Evolutionary conservation across 1,140 invertebrate species (phyloP).

Genomic region (Tachypleus tridentatus): DNA sequence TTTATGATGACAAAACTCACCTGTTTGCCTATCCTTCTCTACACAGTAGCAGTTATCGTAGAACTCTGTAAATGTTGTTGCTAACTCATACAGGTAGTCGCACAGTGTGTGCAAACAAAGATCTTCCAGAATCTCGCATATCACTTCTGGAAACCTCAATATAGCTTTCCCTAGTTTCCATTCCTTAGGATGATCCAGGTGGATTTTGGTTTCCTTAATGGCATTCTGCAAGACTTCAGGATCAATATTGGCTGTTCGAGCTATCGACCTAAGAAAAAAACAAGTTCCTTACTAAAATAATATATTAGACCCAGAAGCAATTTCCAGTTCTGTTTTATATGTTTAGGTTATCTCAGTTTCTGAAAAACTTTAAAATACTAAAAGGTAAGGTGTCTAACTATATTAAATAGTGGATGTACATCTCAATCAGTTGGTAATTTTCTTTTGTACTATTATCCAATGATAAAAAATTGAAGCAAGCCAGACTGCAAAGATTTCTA

Average conservation of each 20-base stretch:
- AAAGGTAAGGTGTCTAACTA: no score
- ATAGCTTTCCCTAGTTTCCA: conserved; percentile 82
- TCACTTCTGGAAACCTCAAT: conserved; percentile 65
- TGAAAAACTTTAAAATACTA: no score
- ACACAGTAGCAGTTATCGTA: conserved; percentile 97
- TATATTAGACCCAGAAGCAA: conserved; percentile 1
- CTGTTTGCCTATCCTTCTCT: conserved; percentile 56
- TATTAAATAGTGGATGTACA: no score
- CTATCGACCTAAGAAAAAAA: conserved; percentile 43
- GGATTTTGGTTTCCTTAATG: conserved; percentile 45
- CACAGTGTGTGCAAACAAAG: conserved; percentile 80
- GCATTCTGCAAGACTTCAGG: conserved; percentile 44
- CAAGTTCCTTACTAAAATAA: conserved; percentile 5
- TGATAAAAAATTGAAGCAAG: no score
- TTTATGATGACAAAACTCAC: conserved; percentile 12
- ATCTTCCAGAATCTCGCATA: conserved; percentile 70
- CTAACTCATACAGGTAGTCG: conserved; percentile 90
- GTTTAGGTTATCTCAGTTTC: no score
- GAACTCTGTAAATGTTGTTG: conserved; percentile 84
- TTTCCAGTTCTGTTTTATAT: no score
- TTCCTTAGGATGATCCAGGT: conserved; percentile 80
- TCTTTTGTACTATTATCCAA: no score
- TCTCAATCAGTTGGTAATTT: no score
- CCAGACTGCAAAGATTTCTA: no score
- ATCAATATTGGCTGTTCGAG: conserved; percentile 56